Conservation (phyloP, 2,888 invertebrate species). For the Steinernema scapterisci region DNA sequence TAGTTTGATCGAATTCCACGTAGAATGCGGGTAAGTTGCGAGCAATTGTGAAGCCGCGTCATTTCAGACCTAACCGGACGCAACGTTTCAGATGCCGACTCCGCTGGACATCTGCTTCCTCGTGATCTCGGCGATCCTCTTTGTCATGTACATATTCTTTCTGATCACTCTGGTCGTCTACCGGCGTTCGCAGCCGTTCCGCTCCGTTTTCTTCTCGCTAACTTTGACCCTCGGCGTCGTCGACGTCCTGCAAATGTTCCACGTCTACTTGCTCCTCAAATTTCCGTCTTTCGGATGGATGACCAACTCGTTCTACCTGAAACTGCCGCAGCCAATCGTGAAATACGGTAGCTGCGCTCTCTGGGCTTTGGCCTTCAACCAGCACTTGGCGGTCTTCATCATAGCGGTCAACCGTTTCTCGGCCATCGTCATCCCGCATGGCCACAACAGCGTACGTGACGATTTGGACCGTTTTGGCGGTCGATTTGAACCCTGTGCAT, state of each 20-base stretch:
- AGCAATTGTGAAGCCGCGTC: not conserved
- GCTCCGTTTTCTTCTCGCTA: conserved; percentile 35
- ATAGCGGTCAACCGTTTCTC: conserved; percentile 36
- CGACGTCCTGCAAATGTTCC: conserved; percentile 38
- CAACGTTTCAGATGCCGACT: conserved; percentile 24
- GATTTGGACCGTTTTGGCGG: too few species aligned
- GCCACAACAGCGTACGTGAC: conserved; percentile 34
- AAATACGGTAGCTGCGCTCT: conserved; percentile 36
- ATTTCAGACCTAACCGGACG: not conserved
- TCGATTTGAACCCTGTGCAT: too few species aligned
- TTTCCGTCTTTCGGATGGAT: conserved; percentile 38
- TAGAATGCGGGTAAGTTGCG: conserved; percentile 9
- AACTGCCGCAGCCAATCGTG: conserved; percentile 27
- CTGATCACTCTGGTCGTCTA: conserved; percentile 33
- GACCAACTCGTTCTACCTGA: conserved; percentile 35
- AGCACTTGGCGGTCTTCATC: conserved; percentile 37
- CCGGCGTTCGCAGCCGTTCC: conserved; percentile 26
- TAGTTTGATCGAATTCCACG: conserved; percentile 1
- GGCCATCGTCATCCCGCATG: conserved; percentile 36
- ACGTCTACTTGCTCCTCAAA: conserved; percentile 33
- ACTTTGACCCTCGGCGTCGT: conserved; percentile 35
- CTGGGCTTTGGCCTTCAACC: conserved; percentile 36
- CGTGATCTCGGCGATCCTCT: conserved; percentile 34
- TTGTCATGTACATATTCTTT: conserved; percentile 35
- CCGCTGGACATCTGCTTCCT: conserved; percentile 35